phyloP scores from a whole-genome alignment of 2,888 invertebrate genomes.

The Nemotelus nigrinus region DNA sequence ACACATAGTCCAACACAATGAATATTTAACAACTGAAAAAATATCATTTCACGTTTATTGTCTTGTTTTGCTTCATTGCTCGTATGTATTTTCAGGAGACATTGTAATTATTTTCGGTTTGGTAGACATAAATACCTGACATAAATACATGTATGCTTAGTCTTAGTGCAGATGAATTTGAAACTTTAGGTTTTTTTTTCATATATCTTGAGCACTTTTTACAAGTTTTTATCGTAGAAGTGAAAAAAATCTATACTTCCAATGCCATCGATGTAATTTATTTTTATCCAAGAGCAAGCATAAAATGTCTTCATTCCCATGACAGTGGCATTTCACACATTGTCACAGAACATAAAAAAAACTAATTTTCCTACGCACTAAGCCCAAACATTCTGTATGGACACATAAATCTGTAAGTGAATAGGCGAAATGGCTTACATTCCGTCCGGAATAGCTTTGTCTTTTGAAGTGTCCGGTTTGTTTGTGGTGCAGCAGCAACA shows the following conservation, averaged over 20 bases:
- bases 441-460: background rate
- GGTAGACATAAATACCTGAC: background rate
- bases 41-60: too few species aligned
- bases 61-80: too few species aligned
- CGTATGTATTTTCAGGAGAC: too few species aligned
- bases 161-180: background rate
- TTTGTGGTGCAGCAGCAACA: background rate
- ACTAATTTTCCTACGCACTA: background rate
- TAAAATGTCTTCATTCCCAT: conserved; percentile 29
- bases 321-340: conserved; percentile 34
- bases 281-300: conserved; percentile 31
- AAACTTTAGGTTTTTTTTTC: background rate
- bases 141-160: background rate
- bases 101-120: background rate
- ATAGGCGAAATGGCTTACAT: background rate
- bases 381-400: background rate
- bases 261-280: conserved; percentile 32
- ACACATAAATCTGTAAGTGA: background rate
- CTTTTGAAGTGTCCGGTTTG: background rate
- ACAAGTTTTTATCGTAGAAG: background rate
- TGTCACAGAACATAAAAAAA: conserved; percentile 13
- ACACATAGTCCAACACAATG: too few species aligned
- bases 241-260: conserved; percentile 9
- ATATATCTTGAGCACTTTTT: background rate
- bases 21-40: too few species aligned